Percentiles rank a stretch among this genome's conserved stretches.
Conservation (phyloP, 1,140 invertebrate genomes). For the Drosophila mayri region DNA sequence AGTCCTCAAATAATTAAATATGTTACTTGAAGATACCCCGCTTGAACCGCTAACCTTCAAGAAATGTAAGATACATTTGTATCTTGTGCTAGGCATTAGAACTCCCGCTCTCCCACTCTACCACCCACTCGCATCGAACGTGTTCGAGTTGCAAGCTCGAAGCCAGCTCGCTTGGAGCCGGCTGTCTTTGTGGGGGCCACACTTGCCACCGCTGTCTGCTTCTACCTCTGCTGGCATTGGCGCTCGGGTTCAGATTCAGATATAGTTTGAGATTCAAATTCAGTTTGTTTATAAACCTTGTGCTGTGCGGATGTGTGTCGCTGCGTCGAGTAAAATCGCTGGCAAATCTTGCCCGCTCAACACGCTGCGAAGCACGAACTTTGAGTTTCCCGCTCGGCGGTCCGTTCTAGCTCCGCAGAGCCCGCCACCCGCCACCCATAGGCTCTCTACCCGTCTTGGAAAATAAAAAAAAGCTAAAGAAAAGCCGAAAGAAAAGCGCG, state of each 20-base stretch:
- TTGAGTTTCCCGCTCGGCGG: slow-evolving; percentile 10
- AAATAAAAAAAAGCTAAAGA: slow-evolving; percentile 4
- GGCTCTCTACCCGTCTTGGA: not conserved
- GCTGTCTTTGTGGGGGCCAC: slow-evolving; percentile 53
- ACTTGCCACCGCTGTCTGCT: slow-evolving; percentile 2
- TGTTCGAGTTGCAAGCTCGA: slow-evolving; percentile 49
- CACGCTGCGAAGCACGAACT: slow-evolving; percentile 10
- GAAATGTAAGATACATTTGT: too few relatives aligned
- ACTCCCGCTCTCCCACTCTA: not conserved
- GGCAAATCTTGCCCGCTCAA: slow-evolving; percentile 3
- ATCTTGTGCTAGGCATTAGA: not conserved
- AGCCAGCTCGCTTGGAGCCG: slow-evolving; percentile 63
- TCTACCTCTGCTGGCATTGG: slow-evolving; percentile 21
- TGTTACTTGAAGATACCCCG: not conserved
- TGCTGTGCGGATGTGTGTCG: slow-evolving; percentile 56
- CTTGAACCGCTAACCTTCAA: not conserved
- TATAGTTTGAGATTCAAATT: slow-evolving; percentile 14
- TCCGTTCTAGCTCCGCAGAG: slow-evolving; percentile 5
- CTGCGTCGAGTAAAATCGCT: slow-evolving; percentile 7
- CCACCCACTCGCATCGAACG: slow-evolving; percentile 38
- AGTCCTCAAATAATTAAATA: not conserved
- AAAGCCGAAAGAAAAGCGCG: slow-evolving; percentile 40
- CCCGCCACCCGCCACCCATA: not conserved
- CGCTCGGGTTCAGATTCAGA: slow-evolving; percentile 12
- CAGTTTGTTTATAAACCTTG: slow-evolving; percentile 74